A percentile compares a stretch with the other conserved stretches of the same genome.
Conservation (phyloP, 2,888 invertebrate species). For the Mythimna albipuncta region DNA sequence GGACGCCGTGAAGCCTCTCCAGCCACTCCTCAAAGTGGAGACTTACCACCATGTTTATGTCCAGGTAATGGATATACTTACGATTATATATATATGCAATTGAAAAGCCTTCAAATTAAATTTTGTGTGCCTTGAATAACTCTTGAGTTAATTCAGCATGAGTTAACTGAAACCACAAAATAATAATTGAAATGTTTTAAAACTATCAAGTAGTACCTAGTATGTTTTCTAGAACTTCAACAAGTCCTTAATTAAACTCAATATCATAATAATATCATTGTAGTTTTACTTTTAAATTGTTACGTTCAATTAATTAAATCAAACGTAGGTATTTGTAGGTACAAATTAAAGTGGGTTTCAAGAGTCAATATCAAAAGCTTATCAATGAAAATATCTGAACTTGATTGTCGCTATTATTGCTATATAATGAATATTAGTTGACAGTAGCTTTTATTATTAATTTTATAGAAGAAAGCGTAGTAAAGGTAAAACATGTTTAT, state of each 20-base stretch:
- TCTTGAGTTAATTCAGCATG: too few relatives aligned
- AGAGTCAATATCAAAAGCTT: neutral
- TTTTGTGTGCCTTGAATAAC: too few relatives aligned
- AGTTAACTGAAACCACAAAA: too few relatives aligned
- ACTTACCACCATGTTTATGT: too few relatives aligned
- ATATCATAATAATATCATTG: too few relatives aligned
- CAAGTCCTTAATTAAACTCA: neutral
- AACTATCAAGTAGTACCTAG: too few relatives aligned
- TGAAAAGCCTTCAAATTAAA: too few relatives aligned
- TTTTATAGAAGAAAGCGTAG: slow-evolving; percentile 6
- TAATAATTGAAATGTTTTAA: neutral
- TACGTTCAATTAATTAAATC: neutral
- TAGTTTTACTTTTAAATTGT: neutral
- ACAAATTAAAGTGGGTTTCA: neutral
- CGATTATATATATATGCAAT: too few relatives aligned
- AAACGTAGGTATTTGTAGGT: too few relatives aligned
- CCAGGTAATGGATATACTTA: too few relatives aligned
- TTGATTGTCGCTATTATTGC: neutral
- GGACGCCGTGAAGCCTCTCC: too few relatives aligned
- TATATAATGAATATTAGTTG: neutral
- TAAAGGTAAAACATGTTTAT: slow-evolving; percentile 12
- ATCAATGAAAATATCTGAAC: neutral
- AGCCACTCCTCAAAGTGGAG: too few relatives aligned
- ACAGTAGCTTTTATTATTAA: neutral
- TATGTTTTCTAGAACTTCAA: neutral